phyloP scores from a whole-genome alignment of 2,888 invertebrate species.

The Halictus quadricinctus region DNA sequence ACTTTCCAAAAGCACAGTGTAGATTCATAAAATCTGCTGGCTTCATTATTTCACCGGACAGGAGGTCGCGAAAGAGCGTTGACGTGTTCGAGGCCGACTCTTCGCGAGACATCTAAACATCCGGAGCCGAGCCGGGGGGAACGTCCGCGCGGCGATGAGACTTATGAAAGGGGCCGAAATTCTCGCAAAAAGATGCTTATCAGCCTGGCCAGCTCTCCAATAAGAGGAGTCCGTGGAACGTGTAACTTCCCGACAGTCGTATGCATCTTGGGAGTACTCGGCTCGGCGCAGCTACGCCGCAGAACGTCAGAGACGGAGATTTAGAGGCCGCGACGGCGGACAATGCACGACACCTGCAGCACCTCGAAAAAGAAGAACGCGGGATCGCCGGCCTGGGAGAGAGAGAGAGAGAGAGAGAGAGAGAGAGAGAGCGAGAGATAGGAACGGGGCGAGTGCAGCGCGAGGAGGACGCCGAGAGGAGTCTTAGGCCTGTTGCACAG shows the following conservation, averaged over 20 bases:
- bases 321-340: conserved; percentile 78
- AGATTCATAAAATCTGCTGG: not conserved
- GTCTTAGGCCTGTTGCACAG: conserved; percentile 13
- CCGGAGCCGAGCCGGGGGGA: not conserved
- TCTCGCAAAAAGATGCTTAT: conserved; percentile 69
- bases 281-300: conserved; percentile 70
- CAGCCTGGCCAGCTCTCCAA: conserved; percentile 61
- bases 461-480: conserved; percentile 32
- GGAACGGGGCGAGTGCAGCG: conserved; percentile 21
- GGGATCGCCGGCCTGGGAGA: not conserved
- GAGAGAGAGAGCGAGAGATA: conserved; percentile 28
- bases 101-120: not conserved
- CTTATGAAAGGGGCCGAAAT: conserved; percentile 70
- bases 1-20: no score
- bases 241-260: conserved; percentile 71
- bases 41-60: no score
- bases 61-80: not conserved
- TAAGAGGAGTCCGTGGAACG: conserved; percentile 65
- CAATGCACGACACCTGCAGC: conserved; percentile 80
- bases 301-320: conserved; percentile 76
- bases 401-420: conserved; percentile 47
- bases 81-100: not conserved
- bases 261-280: conserved; percentile 74
- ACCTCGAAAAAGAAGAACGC: conserved; percentile 61
- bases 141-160: conserved; percentile 52